phyloP scores from a whole-genome alignment of 2,797 vertebrate genomes.

The Melanotaenia pygmaea region DNA sequence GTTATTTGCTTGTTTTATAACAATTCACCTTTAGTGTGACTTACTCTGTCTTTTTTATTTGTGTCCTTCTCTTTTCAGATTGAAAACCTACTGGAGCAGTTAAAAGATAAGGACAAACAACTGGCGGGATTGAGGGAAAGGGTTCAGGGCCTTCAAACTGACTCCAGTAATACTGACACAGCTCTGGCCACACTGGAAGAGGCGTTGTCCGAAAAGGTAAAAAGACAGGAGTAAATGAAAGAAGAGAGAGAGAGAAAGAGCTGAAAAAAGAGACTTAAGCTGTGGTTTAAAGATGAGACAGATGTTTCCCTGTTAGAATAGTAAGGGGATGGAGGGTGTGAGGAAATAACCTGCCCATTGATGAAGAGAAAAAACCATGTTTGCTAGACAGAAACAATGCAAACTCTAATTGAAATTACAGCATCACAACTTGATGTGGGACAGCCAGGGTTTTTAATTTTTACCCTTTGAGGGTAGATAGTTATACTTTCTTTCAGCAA shows the following conservation, averaged over 20 bases:
- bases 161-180: conserved; percentile 98
- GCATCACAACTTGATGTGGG: conserved; percentile 13
- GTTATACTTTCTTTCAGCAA: conserved; percentile 36
- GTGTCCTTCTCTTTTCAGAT: conserved; percentile 69
- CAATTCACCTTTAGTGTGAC: neutral
- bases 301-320: neutral
- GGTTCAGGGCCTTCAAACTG: conserved; percentile 94
- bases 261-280: neutral
- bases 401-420: conserved; percentile 37
- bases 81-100: conserved; percentile 94
- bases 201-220: conserved; percentile 96
- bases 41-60: conserved; percentile 28
- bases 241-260: neutral
- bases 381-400: conserved; percentile 8
- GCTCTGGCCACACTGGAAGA: conserved; percentile 94
- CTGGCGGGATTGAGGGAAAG: conserved; percentile 92
- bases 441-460: conserved; percentile 20
- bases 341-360: neutral
- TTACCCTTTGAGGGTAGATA: conserved; percentile 9
- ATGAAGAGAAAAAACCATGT: neutral
- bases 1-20: conserved; percentile 29
- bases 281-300: neutral
- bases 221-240: neutral
- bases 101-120: conserved; percentile 97
- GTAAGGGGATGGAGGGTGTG: neutral